Evolutionary conservation across 2,888 invertebrate genomes (phyloP).

Genomic region (Hipparchia semele): DNA sequence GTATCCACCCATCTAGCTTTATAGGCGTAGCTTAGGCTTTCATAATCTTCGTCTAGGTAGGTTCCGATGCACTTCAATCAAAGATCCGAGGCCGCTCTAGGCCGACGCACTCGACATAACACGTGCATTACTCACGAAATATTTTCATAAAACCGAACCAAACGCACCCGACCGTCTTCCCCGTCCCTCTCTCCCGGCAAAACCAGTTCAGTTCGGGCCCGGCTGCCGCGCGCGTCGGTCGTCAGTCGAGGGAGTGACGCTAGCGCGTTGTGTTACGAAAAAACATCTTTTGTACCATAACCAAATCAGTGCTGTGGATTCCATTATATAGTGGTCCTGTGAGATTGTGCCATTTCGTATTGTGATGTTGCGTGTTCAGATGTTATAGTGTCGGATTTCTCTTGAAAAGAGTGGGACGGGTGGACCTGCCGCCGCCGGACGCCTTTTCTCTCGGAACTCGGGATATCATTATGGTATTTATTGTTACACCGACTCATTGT

Average conservation of each 20-base stretch:
- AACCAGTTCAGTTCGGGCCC: conserved; percentile 82
- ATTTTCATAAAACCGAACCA: conserved; percentile 82
- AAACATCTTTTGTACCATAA: conserved; percentile 72
- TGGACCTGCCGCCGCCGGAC: conserved; percentile 73
- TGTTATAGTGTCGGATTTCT: conserved; percentile 75
- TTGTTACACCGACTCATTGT: conserved; percentile 82
- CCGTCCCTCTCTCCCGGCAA: conserved; percentile 54
- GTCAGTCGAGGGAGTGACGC: conserved; percentile 49
- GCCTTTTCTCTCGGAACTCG: conserved; percentile 79
- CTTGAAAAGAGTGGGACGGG: conserved; percentile 74
- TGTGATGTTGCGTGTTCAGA: conserved; percentile 74
- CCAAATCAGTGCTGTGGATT: conserved; percentile 79
- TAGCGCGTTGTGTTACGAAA: conserved; percentile 74
- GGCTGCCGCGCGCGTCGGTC: conserved; percentile 78
- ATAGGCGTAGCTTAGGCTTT: conserved; percentile 46
- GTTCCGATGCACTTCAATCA: conserved; percentile 71
- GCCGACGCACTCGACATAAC: conserved; percentile 81
- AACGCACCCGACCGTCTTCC: conserved; percentile 73
- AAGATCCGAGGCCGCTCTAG: conserved; percentile 76
- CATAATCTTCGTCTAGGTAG: conserved; percentile 62
- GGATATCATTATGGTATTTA: conserved; percentile 84
- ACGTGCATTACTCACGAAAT: conserved; percentile 84
- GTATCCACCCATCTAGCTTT: background rate
- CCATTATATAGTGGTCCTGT: conserved; percentile 67
- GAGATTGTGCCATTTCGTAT: conserved; percentile 74